Evolutionary conservation across 2,797 vertebrate species (phyloP).

Genomic region (Erithacus rubecula): DNA sequence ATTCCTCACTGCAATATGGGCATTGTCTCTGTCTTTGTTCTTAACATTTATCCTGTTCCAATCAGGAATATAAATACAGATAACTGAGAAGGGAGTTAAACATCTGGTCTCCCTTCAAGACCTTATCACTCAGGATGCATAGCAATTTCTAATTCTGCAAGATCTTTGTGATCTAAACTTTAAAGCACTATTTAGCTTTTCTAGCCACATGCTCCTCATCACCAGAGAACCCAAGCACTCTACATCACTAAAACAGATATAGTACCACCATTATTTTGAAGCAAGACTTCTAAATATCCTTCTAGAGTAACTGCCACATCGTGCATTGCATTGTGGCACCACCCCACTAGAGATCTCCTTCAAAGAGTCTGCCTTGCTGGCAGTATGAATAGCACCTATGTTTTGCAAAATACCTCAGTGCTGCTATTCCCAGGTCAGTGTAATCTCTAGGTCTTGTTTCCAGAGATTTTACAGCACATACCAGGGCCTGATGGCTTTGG

Average conservation of each 20-base stretch:
- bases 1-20: background rate
- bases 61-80: background rate
- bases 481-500: background rate
- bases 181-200: background rate
- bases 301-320: rapidly evolving
- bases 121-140: background rate
- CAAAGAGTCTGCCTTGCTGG: background rate
- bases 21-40: background rate
- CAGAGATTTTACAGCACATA: background rate
- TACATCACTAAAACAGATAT: background rate
- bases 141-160: background rate
- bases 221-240: background rate
- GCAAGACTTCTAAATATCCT: background rate
- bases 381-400: background rate
- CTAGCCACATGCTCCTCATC: background rate
- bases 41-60: background rate
- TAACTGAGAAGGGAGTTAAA: background rate
- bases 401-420: background rate
- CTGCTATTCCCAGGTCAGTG: background rate
- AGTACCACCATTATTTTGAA: background rate
- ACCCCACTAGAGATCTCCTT: rapidly evolving
- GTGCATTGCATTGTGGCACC: background rate
- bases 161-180: background rate
- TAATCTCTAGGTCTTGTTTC: background rate
- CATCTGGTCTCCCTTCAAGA: background rate